Evolutionary conservation across 2,888 invertebrate species (phyloP).

Genomic region (Mystacides longicornis): DNA sequence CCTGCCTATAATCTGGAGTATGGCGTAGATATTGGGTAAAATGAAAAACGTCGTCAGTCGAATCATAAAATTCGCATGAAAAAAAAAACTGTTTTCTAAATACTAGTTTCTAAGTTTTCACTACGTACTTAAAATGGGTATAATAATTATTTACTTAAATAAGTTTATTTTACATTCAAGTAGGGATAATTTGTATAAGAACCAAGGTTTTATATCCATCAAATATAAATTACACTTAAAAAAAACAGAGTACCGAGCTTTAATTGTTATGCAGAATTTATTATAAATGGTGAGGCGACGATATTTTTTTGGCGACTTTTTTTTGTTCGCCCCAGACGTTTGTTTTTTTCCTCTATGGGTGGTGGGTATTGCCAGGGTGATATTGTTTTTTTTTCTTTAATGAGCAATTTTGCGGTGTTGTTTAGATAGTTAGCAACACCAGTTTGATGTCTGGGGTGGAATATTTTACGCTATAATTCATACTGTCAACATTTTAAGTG

Average conservation of each 20-base stretch:
- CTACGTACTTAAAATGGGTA: too few relatives aligned
- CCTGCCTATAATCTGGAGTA: too few relatives aligned
- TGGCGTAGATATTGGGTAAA: too few relatives aligned
- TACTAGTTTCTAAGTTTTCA: too few relatives aligned
- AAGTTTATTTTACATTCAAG: background rate
- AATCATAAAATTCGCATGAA: too few relatives aligned
- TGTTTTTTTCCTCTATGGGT: constrained; percentile 18
- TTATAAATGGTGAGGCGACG: constrained; percentile 22
- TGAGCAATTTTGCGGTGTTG: constrained; percentile 25
- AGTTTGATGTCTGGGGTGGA: constrained; percentile 20
- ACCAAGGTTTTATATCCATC: background rate
- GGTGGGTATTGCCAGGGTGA: constrained; percentile 12
- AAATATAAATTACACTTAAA: background rate
- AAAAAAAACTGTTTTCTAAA: too few relatives aligned
- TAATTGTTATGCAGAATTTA: constrained; percentile 27
- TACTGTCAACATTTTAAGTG: constrained; percentile 15
- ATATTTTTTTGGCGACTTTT: constrained; percentile 25
- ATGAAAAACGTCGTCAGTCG: too few relatives aligned
- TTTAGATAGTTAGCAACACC: constrained; percentile 17
- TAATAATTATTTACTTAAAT: too few relatives aligned
- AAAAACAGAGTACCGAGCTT: constrained; percentile 7
- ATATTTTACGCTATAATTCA: constrained; percentile 8
- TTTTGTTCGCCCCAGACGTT: constrained; percentile 19
- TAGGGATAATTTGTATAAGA: background rate
- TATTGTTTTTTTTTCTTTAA: constrained; percentile 20